Conservation (phyloP, 2,888 invertebrate species). For the Chrysopilus asiliformis region DNA sequence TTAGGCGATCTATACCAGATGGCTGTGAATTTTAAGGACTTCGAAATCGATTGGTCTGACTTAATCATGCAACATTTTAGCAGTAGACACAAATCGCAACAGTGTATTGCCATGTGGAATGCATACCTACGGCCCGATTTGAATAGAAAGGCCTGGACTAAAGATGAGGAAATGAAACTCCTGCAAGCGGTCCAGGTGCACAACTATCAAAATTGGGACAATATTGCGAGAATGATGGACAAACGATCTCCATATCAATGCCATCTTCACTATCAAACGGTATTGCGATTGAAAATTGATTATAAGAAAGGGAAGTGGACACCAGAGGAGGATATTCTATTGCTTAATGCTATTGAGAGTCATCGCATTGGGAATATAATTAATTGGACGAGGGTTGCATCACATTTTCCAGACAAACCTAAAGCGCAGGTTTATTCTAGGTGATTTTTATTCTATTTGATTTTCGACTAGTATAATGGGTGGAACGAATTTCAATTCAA, state of each 20-base stretch:
- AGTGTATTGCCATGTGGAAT: constrained; percentile 59
- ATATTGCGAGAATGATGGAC: constrained; percentile 43
- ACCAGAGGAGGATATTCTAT: constrained; percentile 49
- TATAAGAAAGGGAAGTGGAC: constrained; percentile 43
- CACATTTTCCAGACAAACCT: constrained; percentile 47
- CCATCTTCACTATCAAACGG: constrained; percentile 50
- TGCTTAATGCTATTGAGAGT: constrained; percentile 48
- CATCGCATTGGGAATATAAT: constrained; percentile 51
- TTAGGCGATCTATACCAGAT: constrained; percentile 16
- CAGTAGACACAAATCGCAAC: constrained; percentile 45
- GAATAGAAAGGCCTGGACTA: constrained; percentile 44
- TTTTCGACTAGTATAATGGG: too few relatives aligned
- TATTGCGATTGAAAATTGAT: constrained; percentile 23
- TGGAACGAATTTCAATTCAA: too few relatives aligned
- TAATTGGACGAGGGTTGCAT: constrained; percentile 58
- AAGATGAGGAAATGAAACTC: constrained; percentile 38
- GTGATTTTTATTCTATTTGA: too few relatives aligned
- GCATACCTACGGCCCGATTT: constrained; percentile 54
- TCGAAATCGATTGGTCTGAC: constrained; percentile 30
- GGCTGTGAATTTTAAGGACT: constrained; percentile 18
- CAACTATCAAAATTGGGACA: constrained; percentile 50
- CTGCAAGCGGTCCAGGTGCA: constrained; percentile 30
- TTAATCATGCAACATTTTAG: constrained; percentile 30
- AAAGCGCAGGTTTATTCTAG: constrained; percentile 53
- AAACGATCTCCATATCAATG: constrained; percentile 56